Evolutionary conservation across 2,888 invertebrate species (phyloP).

Genomic region (Cephus pygmeus): DNA sequence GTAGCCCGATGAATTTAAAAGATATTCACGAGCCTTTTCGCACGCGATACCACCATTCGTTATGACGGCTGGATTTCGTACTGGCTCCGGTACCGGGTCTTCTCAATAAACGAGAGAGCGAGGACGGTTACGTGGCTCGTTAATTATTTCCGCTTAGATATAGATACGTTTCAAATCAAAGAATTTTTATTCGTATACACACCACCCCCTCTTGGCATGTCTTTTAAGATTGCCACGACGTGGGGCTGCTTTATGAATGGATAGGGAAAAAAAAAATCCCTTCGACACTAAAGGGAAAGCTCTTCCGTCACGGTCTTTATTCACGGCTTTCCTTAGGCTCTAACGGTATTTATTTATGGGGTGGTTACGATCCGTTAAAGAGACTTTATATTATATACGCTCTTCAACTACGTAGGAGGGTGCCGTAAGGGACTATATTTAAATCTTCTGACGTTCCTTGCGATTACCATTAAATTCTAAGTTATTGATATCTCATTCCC

Average conservation of each 20-base stretch:
- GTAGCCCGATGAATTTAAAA: background rate
- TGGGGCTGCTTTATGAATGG: background rate
- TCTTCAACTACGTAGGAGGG: slow-evolving; percentile 1
- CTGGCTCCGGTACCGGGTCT: background rate
- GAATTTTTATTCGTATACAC: background rate
- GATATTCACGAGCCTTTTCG: background rate
- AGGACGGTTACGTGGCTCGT: background rate
- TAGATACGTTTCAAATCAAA: background rate
- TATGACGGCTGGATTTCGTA: background rate
- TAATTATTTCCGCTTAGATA: background rate
- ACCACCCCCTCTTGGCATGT: background rate
- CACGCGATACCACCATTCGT: background rate
- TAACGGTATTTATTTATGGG: slow-evolving; percentile 18
- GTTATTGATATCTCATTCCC: slow-evolving; percentile 33
- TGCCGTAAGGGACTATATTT: slow-evolving; percentile 3
- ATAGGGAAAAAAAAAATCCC: background rate
- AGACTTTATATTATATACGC: slow-evolving; percentile 15
- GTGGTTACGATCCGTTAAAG: slow-evolving; percentile 13
- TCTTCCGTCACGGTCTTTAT: slow-evolving; percentile 23
- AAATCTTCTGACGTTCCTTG: slow-evolving; percentile 13
- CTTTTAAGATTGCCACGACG: background rate
- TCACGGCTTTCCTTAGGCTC: slow-evolving; percentile 11
- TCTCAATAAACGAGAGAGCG: background rate
- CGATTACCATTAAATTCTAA: slow-evolving; percentile 36
- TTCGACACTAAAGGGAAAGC: slow-evolving; percentile 15